These are phyloP conservation scores for Perognathus longimembris DNA, from an alignment of 2,113 vertebrate species.

Conservation along the genomic window DNA sequence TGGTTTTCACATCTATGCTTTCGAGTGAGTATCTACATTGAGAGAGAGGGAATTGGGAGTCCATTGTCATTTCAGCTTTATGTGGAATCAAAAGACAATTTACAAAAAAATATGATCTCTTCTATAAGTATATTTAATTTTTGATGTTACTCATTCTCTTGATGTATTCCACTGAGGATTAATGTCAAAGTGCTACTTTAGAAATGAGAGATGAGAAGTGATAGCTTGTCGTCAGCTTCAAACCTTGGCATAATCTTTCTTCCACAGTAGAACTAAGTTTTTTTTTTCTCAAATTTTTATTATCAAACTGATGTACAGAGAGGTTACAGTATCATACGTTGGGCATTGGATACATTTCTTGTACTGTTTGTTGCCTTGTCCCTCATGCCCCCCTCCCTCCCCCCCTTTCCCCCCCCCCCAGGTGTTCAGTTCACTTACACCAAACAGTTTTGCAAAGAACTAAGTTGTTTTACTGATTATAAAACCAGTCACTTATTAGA, in stretches of 20 bases:
- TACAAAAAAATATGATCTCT: not conserved
- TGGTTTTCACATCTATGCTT: not conserved
- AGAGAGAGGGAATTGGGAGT: not conserved
- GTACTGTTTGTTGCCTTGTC: too few species aligned
- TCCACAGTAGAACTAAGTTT: not conserved
- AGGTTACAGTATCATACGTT: too few species aligned
- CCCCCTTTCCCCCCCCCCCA: too few species aligned
- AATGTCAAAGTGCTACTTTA: not conserved
- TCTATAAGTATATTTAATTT: too few species aligned
- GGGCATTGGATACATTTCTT: too few species aligned
- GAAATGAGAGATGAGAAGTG: constrained; percentile 11
- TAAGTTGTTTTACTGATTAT: not conserved
- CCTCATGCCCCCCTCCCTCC: too few species aligned
- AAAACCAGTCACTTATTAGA: not conserved
- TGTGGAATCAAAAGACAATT: not conserved
- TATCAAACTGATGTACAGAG: too few species aligned
- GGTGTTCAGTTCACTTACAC: too few species aligned
- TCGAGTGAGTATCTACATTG: not conserved
- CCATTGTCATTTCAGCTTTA: not conserved
- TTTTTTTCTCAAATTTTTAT: too few species aligned
- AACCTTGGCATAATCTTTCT: not conserved
- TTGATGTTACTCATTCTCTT: not conserved
- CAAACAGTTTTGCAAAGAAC: too few species aligned
- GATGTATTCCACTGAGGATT: not conserved
- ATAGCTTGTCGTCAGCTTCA: not conserved